These are phyloP conservation scores for Smutsia temminckii DNA, from an alignment of 2,797 vertebrate species.

Conservation along the genomic window DNA sequence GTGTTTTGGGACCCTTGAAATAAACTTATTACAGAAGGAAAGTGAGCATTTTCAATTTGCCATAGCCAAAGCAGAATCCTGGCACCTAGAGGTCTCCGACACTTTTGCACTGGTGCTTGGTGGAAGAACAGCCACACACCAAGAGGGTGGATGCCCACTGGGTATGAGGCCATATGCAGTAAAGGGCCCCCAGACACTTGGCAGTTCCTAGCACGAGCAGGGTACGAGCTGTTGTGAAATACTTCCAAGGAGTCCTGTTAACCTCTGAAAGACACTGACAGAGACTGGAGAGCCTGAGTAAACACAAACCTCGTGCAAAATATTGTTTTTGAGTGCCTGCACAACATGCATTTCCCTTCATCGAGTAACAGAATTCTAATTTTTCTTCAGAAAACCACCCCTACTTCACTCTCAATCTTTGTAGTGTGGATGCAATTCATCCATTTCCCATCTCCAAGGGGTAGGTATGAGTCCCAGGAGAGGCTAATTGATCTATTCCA, in stretches of 20 bases:
- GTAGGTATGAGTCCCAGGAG: not conserved
- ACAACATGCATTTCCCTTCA: not conserved
- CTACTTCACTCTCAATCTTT: not conserved
- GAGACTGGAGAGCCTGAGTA: not conserved
- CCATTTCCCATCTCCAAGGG: not conserved
- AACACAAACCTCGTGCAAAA: not conserved
- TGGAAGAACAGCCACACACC: not conserved
- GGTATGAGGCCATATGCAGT: not conserved
- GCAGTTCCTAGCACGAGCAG: not conserved
- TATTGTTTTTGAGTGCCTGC: not conserved
- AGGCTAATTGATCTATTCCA: not conserved
- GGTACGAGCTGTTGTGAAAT: not conserved
- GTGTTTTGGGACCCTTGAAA: not conserved
- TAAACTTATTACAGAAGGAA: not conserved
- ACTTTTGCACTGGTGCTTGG: not conserved
- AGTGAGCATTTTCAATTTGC: not conserved
- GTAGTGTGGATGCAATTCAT: not conserved
- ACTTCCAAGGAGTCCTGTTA: not conserved
- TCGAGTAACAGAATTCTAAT: not conserved
- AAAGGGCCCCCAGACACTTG: not conserved
- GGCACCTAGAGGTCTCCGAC: not conserved
- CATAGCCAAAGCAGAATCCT: not conserved
- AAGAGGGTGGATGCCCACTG: not conserved
- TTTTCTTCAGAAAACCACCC: conserved; percentile 2
- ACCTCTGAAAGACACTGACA: not conserved